These are phyloP conservation scores for Sparidentex hasta DNA, from an alignment of 2,797 vertebrate genomes.

Conservation along the genomic window DNA sequence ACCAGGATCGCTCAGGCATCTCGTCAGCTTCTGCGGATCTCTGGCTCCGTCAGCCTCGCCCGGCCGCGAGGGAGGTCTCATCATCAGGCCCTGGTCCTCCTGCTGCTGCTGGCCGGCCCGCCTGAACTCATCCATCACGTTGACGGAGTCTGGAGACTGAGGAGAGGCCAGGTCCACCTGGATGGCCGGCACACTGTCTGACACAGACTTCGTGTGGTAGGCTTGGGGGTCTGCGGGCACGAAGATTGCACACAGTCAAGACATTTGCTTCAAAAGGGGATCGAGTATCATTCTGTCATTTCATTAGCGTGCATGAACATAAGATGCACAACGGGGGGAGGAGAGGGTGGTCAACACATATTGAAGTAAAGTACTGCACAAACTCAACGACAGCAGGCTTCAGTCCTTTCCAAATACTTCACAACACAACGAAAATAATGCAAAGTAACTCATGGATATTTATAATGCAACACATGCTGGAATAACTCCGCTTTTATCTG, in stretches of 20 bases:
- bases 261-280: neutral
- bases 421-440: conserved; percentile 27
- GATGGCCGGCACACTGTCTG: conserved; percentile 88
- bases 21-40: conserved; percentile 90
- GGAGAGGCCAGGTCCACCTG: conserved; percentile 96
- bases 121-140: conserved; percentile 86
- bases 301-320: conserved; percentile 39
- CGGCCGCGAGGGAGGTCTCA: conserved; percentile 82
- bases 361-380: conserved; percentile 22
- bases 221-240: conserved; percentile 88
- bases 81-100: conserved; percentile 87
- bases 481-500: neutral
- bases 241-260: neutral
- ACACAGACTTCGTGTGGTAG: conserved; percentile 86
- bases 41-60: conserved; percentile 79
- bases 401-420: conserved; percentile 4
- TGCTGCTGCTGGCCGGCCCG: conserved; percentile 29
- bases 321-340: conserved; percentile 7
- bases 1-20: conserved; percentile 97
- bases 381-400: conserved; percentile 22
- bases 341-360: conserved; percentile 7
- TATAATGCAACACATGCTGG: conserved; percentile 55
- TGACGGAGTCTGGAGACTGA: conserved; percentile 91
- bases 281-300: conserved; percentile 3
- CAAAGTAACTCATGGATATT: conserved; percentile 18